Percentiles rank a stretch among this genome's conserved stretches.
Conservation (phyloP, 2,888 invertebrate genomes). For the Cheilosia impressa region DNA sequence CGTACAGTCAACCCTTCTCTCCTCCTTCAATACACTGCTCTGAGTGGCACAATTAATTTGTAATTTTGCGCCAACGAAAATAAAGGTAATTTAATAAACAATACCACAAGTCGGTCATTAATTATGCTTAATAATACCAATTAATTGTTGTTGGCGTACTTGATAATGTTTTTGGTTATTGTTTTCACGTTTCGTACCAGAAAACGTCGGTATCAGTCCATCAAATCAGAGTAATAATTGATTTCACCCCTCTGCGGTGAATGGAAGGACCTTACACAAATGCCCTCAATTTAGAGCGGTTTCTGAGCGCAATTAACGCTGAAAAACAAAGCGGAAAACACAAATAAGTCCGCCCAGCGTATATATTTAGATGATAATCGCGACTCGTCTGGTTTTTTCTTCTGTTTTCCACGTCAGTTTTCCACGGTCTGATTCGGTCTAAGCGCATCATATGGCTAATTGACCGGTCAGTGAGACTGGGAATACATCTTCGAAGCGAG, state of each 20-base stretch:
- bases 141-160: slow-evolving; percentile 53
- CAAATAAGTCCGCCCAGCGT: slow-evolving; percentile 66
- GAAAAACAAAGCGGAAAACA: slow-evolving; percentile 53
- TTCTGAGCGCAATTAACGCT: slow-evolving; percentile 52
- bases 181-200: slow-evolving; percentile 17
- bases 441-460: slow-evolving; percentile 65
- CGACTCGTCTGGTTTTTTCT: background rate
- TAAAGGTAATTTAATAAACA: slow-evolving; percentile 61
- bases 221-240: slow-evolving; percentile 56
- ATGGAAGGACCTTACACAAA: slow-evolving; percentile 1
- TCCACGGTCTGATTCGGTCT: slow-evolving; percentile 45
- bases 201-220: slow-evolving; percentile 41
- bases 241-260: slow-evolving; percentile 27
- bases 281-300: slow-evolving; percentile 21
- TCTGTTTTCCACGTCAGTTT: slow-evolving; percentile 25
- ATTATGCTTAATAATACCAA: slow-evolving; percentile 68
- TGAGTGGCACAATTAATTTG: slow-evolving; percentile 48
- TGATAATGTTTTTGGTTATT: slow-evolving; percentile 44
- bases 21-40: background rate
- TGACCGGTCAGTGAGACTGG: slow-evolving; percentile 13
- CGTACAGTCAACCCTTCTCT: background rate
- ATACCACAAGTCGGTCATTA: slow-evolving; percentile 56
- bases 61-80: slow-evolving; percentile 43
- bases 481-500: slow-evolving; percentile 37
- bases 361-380: slow-evolving; percentile 46